Evolutionary conservation across 2,113 vertebrate species (phyloP).

Genomic region (Abramis brama): DNA sequence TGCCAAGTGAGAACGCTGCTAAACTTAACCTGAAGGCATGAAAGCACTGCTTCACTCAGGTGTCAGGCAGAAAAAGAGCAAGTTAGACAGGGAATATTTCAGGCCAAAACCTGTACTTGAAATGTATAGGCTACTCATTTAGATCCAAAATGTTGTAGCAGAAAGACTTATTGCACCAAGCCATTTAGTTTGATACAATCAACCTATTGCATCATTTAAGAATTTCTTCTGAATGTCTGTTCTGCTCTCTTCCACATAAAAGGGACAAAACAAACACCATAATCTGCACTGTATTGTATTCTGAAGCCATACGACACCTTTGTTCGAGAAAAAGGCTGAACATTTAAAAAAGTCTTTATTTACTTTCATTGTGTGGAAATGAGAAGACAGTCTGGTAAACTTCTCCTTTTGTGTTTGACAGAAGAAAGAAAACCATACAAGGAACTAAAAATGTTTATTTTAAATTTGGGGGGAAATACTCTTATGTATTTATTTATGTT

Average conservation of each 20-base stretch:
- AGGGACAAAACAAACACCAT: neutral
- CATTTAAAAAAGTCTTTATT: no score
- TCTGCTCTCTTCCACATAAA: neutral
- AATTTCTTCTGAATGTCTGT: neutral
- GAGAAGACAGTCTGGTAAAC: neutral
- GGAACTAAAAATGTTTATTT: no score
- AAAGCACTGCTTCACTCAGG: conserved; percentile 18
- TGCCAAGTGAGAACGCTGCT: conserved; percentile 15
- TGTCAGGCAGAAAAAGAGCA: neutral
- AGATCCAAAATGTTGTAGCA: neutral
- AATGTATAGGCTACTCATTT: neutral
- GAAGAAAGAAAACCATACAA: neutral
- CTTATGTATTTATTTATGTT: neutral
- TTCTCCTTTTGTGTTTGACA: conserved; percentile 1
- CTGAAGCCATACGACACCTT: neutral
- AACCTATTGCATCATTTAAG: neutral
- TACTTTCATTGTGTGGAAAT: neutral
- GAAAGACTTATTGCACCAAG: neutral
- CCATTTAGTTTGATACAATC: neutral
- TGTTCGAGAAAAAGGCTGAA: neutral
- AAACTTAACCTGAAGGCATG: conserved; percentile 30
- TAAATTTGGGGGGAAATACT: no score
- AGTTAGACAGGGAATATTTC: neutral
- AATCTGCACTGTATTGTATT: neutral
- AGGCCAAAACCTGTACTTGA: neutral